Evolutionary conservation across 2,797 vertebrate genomes (phyloP), one percentile per base, ranked within the genome.

Genomic region (Eurystomus glaucurus): DNA sequence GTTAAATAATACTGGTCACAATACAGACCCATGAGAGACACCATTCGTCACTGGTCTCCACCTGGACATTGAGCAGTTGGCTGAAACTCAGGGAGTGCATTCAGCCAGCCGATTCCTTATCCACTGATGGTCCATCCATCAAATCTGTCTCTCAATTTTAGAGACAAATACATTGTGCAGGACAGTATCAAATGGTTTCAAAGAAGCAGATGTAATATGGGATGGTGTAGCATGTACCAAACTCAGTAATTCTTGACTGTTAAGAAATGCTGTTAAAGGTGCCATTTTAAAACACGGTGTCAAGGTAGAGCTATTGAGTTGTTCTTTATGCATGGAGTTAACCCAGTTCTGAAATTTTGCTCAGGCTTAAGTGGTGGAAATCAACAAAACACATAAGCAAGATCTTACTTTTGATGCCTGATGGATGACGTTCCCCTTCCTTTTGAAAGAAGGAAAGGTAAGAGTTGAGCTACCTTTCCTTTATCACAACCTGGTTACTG

Each of bases 1-100:
- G 37, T 43, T 61, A 46, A 37, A 37, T 31, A 54, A 31, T 31
- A 33, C 10, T 16, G 10, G 48, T 71, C 21, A 16, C 13, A 23
- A 1, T n/a, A 69, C 2, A 1, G 10, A 35, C 48, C n/a, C 21
- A n/a, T 64, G 14, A 5, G 3, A 39, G 18, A 37, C 9, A 9
- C 10, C 35, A 6, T 14, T 46, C 0, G 4, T 43, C 41, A 43
- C 41, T 43, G 41, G 41, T 43, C 41, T 43, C 41, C 41, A 14
- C 41, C 41, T 43, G 41, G 41, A 43, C 41, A 43, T 54, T 11
- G 52, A 12, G 52, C 52, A 1, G 1, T 25, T 83, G 46, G 51
- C 46, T 1, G 1, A 10, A 25, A 35, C 25, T 45, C 16, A 54
- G 29, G 17, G 51, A 52, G 51, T 29, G 51, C 51, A 29, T 29